Evolutionary conservation across 64 coral and sea anemone species (phyloP), one percentile per base, ranked within the genome.

Genomic region (Exaiptasia diaphana): DNA sequence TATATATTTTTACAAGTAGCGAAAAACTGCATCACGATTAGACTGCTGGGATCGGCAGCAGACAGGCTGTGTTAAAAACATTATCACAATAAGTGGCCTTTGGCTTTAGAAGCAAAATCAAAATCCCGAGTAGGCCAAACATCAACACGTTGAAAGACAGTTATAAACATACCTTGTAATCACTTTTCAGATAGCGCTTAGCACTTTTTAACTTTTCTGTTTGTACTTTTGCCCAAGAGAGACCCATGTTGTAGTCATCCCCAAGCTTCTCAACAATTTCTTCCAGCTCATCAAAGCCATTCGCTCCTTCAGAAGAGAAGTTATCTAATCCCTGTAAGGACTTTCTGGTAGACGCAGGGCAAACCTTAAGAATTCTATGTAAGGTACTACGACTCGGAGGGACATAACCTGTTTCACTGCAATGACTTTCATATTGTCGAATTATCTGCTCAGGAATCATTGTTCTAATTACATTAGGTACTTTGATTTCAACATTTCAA

Each of bases 161-260:
- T n/a, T n/a, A n/a, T n/a, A n/a, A n/a, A n/a, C n/a, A n/a, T 60
- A 60, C 56, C 56, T 60, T 60, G 32, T 60, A 60, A 60, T 60
- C 56, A 60, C 56, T 60, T 29, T 60, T 60, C 22, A 60, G 56
- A 29, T 60, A 60, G 8, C 56, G 56, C 13, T 60, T 60, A 13
- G 56, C 56, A 27, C 23, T 6, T 60, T 60, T 60, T 27, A 60
- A 29, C n/a, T 6, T 24, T 29, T 60, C 56, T 3, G 3, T 60
- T 29, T 60, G 56, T 4, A 28, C 25, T 60, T 60, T 60, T 3
- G 56, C 3, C 56, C 56, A 60, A 9, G 56, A 27, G 23, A 60
- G 25, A 29, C 56, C 56, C 32, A 28, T 60, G 43, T 46, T 46
- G 43, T 46, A 15, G 32, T 27, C n/a, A 60, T 60, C 56, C 32